phyloP scores from a whole-genome alignment of 2,113 vertebrate species.

The Eulacestoma nigropectus region DNA sequence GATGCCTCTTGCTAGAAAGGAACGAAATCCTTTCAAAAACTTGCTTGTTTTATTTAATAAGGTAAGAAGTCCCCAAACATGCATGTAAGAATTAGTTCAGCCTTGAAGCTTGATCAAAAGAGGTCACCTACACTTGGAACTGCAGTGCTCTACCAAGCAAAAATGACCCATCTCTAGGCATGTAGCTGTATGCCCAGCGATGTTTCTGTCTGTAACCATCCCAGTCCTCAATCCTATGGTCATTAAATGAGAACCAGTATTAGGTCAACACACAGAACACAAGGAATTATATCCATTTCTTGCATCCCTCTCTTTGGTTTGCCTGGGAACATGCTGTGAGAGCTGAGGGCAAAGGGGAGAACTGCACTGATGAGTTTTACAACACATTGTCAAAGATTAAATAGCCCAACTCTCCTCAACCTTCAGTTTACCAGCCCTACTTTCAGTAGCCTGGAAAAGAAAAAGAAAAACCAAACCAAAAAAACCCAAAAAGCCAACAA shows the following conservation, averaged over 20 bases:
- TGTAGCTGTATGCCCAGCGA: fast-evolving
- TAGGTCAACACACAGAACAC: background rate
- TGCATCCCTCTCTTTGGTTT: background rate
- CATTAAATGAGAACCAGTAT: background rate
- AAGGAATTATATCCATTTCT: background rate
- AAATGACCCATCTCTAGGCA: background rate
- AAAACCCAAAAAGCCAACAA: background rate
- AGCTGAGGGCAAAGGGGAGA: background rate
- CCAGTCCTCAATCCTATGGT: background rate
- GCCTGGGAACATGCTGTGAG: background rate
- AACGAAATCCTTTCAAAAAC: slow-evolving; percentile 28
- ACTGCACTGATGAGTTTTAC: background rate
- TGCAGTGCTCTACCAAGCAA: background rate
- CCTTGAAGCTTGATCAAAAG: background rate
- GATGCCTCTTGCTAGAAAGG: background rate
- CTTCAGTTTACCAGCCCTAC: background rate
- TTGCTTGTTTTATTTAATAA: slow-evolving; percentile 39
- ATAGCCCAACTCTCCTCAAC: background rate
- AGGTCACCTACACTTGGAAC: background rate
- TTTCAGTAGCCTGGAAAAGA: background rate
- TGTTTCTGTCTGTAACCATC: background rate
- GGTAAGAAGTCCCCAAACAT: slow-evolving; percentile 50
- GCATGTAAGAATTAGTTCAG: background rate
- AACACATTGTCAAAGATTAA: background rate
- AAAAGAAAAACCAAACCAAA: background rate